Base-by-base conservation (phyloP, 2,797 vertebrate genomes). In the Aphelocoma californica region DNA sequence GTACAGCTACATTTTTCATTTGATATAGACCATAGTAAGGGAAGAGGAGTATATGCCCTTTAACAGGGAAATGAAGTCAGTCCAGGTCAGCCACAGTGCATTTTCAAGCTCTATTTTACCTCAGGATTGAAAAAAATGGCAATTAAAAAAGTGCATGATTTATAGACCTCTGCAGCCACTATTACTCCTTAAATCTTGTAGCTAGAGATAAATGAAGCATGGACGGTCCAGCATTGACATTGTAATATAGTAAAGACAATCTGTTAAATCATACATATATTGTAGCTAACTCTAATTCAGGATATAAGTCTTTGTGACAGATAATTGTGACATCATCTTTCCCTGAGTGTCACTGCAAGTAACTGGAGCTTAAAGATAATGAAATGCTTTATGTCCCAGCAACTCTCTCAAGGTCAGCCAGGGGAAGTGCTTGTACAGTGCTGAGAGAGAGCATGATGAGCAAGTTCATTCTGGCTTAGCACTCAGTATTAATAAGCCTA, bases 261-360 rank as follows among this genome's bases (percentile, higher is more conserved):
- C 92, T 80, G 73, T 92, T 92, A 92, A 95, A 90, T 93, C 74
- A 82, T 82, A 93, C 34, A 81, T 92, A 28, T 60, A 84, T 91
- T 51, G 66, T 71, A 82, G 64, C 77, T 93, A 92, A 78, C 56
- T 79, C 25, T 96, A 96, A 95, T 95, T 94, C 88, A 86, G 73
- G 93, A 86, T 84, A 86, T 96, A 94, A 97, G 72, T 94, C 91
- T 92, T 92, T 88, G 80, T 93, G 94, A 90, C 91, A 86, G 81
- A 86, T 64, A 84, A 95, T 54, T 88, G 65, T 90, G 90, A 80
- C 88, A 84, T 93, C 80, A 82, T 42, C 45, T 29, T 92, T 64
- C 66, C 53, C 29, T 31, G 70, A 86, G 51, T 81, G 90, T 80
- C 77, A 40, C 57, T 92, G 61, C 74, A 91, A 87, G 69, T 77